Percentiles rank a stretch among this genome's conserved stretches.
Evolutionary conservation across 1,140 invertebrate species (phyloP).

Genomic region (Sarcophaga bullata): DNA sequence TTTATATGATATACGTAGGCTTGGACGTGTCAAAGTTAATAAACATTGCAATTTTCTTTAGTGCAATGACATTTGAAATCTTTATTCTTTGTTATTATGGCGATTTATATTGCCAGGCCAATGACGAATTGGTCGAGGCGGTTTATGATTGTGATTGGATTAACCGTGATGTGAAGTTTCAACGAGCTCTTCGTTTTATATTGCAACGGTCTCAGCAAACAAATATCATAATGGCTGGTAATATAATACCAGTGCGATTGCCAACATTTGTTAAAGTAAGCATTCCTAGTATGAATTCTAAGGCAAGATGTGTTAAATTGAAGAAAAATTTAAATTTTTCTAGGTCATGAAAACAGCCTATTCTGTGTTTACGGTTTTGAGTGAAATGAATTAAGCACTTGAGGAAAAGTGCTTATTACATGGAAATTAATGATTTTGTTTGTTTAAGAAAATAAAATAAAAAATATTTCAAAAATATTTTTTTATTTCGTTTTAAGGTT

Average conservation of each 20-base stretch:
- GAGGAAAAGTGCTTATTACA: too few relatives aligned
- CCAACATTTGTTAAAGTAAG: constrained; percentile 49
- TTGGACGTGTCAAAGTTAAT: constrained; percentile 42
- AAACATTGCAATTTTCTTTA: constrained; percentile 44
- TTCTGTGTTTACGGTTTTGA: constrained; percentile 53
- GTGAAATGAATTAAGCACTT: constrained; percentile 44
- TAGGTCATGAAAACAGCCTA: constrained; percentile 55
- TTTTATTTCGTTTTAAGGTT: too few relatives aligned
- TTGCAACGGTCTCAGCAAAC: constrained; percentile 50
- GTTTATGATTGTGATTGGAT: constrained; percentile 57
- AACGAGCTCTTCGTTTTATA: constrained; percentile 49
- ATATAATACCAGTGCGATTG: constrained; percentile 51
- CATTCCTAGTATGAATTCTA: not conserved
- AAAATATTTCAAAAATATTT: too few relatives aligned
- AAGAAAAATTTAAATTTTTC: constrained; percentile 26
- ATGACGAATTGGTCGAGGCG: constrained; percentile 45
- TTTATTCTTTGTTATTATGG: constrained; percentile 52
- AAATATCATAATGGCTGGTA: constrained; percentile 46
- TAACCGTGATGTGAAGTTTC: constrained; percentile 48
- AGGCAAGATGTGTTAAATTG: too few relatives aligned
- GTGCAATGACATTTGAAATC: constrained; percentile 48
- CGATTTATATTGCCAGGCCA: constrained; percentile 48
- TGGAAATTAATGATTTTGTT: too few relatives aligned
- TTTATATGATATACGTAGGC: constrained; percentile 47
- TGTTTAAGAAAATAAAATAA: too few relatives aligned